Conservation (phyloP, 1,140 invertebrate genomes). For the Bicyclus anynana region DNA sequence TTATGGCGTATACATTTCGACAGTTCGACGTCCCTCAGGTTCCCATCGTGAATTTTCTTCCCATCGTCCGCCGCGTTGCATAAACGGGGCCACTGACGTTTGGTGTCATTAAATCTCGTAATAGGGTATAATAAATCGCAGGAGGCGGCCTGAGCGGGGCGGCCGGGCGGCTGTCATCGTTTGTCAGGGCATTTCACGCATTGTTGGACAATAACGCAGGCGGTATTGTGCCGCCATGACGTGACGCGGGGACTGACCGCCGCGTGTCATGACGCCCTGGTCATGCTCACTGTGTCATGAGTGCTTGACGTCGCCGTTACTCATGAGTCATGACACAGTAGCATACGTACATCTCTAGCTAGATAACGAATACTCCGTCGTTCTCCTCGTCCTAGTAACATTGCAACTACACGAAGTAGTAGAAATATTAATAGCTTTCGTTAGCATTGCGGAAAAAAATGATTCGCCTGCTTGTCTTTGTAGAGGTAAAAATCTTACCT, state of each 20-base stretch:
- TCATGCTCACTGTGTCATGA: slow-evolving; percentile 2
- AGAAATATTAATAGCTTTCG: too few relatives aligned
- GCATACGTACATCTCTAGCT: too few relatives aligned
- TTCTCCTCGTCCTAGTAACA: too few relatives aligned
- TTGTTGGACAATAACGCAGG: slow-evolving; percentile 73
- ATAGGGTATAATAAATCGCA: slow-evolving; percentile 74
- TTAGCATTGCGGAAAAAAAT: too few relatives aligned
- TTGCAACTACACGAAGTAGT: too few relatives aligned
- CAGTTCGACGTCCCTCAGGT: too few relatives aligned
- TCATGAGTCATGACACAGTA: slow-evolving; percentile 35
- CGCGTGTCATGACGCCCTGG: slow-evolving; percentile 45
- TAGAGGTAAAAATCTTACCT: too few relatives aligned
- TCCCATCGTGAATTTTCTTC: neutral
- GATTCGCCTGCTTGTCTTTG: too few relatives aligned
- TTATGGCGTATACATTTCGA: too few relatives aligned
- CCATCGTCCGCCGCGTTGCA: neutral
- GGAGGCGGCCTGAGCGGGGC: slow-evolving; percentile 57
- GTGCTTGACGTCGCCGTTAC: neutral
- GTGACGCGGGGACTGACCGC: slow-evolving; percentile 25
- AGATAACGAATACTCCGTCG: too few relatives aligned
- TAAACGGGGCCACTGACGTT: slow-evolving; percentile 26
- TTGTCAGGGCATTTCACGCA: slow-evolving; percentile 74
- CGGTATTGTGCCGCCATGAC: slow-evolving; percentile 46
- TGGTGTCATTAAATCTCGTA: slow-evolving; percentile 72
- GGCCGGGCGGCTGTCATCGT: slow-evolving; percentile 68